Conservation (phyloP, 1,140 invertebrate species). For the Whitmania pigra region DNA sequence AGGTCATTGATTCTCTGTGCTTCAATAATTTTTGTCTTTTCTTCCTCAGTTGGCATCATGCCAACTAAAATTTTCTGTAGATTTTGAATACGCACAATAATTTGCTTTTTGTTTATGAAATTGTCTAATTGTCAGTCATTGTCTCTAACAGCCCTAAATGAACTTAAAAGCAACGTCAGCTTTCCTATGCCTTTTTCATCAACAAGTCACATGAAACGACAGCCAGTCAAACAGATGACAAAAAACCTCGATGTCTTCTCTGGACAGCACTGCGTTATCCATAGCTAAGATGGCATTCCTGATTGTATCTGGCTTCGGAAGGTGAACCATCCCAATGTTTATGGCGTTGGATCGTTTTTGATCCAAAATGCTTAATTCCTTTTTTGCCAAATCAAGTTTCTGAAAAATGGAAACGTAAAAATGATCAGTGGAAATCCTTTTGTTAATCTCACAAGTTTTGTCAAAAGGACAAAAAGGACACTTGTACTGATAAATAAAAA, state of each 20-base stretch:
- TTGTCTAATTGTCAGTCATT: no score
- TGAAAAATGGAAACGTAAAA: no score
- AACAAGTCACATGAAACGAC: no score
- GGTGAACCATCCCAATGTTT: slow-evolving; percentile 9
- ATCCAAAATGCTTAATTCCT: slow-evolving; percentile 13
- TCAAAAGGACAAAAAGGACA: no score
- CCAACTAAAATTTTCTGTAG: slow-evolving; percentile 70
- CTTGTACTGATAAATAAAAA: no score
- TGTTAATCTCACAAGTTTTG: no score
- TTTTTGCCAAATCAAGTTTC: neutral
- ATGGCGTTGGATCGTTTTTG: slow-evolving; percentile 17
- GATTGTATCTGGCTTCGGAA: slow-evolving; percentile 6
- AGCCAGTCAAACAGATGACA: neutral
- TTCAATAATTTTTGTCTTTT: slow-evolving; percentile 87
- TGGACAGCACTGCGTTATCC: slow-evolving; percentile 8
- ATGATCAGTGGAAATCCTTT: no score
- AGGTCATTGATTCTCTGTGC: slow-evolving; percentile 54
- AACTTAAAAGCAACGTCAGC: no score
- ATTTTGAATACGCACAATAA: no score
- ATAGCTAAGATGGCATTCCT: slow-evolving; percentile 12
- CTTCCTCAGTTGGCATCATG: slow-evolving; percentile 94
- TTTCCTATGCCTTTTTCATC: no score
- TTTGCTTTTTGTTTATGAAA: no score
- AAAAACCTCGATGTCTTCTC: slow-evolving; percentile 17
- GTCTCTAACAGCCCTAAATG: no score